These are phyloP conservation scores for Toxotes lorentzi DNA, from an alignment of 2,797 vertebrate species.

Conservation along the genomic window DNA sequence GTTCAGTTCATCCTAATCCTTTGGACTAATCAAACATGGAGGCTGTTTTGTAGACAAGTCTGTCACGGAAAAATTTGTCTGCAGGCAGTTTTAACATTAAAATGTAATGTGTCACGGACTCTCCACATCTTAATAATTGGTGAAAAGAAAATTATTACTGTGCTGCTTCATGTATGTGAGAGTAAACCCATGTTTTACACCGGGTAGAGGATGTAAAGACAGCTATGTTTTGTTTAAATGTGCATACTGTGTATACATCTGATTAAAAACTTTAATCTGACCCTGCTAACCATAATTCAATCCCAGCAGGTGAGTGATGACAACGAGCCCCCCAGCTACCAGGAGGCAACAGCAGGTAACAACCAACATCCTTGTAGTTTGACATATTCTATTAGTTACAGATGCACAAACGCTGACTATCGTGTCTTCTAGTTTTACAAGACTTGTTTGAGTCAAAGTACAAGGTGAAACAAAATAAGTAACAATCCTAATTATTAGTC, in stretches of 20 bases:
- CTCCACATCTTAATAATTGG: not conserved
- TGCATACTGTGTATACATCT: not conserved
- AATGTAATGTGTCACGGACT: not conserved
- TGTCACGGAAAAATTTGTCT: conserved; percentile 3
- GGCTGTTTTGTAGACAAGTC: conserved; percentile 12
- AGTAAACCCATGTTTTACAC: not conserved
- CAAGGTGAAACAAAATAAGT: too few species aligned
- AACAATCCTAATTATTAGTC: not conserved
- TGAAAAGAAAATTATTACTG: too few species aligned
- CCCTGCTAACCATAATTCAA: not conserved
- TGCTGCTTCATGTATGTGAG: not conserved
- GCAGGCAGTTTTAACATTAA: not conserved
- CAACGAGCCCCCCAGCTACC: conserved; percentile 90
- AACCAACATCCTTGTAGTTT: not conserved
- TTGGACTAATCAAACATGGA: conserved; percentile 42
- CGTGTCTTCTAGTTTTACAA: not conserved
- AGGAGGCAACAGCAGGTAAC: conserved; percentile 91
- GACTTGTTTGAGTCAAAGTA: not conserved
- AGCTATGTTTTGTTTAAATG: not conserved
- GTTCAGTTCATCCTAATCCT: conserved; percentile 37
- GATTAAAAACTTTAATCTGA: not conserved
- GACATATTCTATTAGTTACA: not conserved
- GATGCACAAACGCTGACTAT: not conserved
- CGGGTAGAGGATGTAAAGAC: not conserved
- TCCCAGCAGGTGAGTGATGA: conserved; percentile 85